Percentiles rank a stretch among this genome's conserved stretches.
These are phyloP conservation scores for Zaprionus inermis DNA, from an alignment of 1,140 invertebrate genomes.

Conservation along the genomic window DNA sequence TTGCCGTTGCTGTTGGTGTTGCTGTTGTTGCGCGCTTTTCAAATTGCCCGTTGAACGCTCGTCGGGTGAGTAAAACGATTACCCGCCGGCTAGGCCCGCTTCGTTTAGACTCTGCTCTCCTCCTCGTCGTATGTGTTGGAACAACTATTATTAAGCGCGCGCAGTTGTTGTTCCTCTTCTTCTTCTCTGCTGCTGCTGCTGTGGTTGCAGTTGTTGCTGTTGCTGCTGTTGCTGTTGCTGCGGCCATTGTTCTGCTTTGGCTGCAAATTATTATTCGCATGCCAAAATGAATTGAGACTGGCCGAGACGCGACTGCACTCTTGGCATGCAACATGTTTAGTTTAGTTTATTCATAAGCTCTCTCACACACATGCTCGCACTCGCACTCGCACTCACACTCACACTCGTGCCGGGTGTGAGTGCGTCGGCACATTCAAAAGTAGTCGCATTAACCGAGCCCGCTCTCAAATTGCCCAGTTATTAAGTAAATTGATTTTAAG, in stretches of 20 bases:
- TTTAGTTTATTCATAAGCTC: conserved; percentile 65
- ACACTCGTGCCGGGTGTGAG: conserved; percentile 25
- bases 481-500: conserved; percentile 84
- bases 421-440: conserved; percentile 55
- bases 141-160: conserved; percentile 79
- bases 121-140: conserved; percentile 68
- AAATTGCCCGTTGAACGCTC: conserved; percentile 72
- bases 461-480: conserved; percentile 77
- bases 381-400: conserved; percentile 12
- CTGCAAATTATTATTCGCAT: conserved; percentile 80
- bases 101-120: conserved; percentile 37
- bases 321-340: conserved; percentile 78
- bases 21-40: conserved; percentile 58
- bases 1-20: conserved; percentile 26
- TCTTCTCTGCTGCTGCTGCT: conserved; percentile 18
- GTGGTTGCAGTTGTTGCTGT: conserved; percentile 43
- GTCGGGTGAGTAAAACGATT: conserved; percentile 81
- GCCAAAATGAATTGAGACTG: conserved; percentile 78
- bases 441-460: conserved; percentile 41
- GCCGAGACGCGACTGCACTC: conserved; percentile 38
- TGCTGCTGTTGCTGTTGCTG: conserved; percentile 45
- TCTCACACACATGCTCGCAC: conserved; percentile 15
- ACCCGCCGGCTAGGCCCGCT: conserved; percentile 78
- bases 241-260: conserved; percentile 80
- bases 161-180: conserved; percentile 30